phyloP scores from a whole-genome alignment of 2,797 vertebrate genomes.

The Cossypha heuglini region DNA sequence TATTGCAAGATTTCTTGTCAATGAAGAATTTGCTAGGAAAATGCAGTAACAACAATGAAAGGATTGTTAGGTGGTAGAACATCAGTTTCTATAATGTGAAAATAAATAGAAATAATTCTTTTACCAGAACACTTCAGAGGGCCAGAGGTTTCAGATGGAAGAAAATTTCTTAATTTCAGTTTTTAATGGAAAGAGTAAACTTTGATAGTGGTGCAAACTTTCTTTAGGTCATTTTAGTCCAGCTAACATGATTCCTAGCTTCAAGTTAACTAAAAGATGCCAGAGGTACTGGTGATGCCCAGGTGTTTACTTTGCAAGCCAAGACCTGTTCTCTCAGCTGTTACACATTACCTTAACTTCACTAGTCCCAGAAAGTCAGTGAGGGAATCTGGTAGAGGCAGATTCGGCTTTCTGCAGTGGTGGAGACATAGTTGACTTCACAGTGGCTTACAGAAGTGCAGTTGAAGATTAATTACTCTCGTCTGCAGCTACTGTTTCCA shows the following conservation, averaged over 20 bases:
- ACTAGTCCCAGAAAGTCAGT: not conserved
- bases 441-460: not conserved
- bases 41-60: not conserved
- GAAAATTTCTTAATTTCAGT: not conserved
- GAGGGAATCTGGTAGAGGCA: not conserved
- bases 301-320: not conserved
- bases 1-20: not conserved
- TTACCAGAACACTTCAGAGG: not conserved
- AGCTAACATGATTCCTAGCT: not conserved
- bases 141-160: not conserved
- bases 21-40: not conserved
- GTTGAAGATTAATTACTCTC: not conserved
- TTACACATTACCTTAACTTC: not conserved
- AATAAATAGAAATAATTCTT: not conserved
- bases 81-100: not conserved
- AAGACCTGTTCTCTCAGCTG: not conserved
- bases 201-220: not conserved
- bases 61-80: not conserved
- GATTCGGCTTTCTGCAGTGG: not conserved
- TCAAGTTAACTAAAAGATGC: not conserved
- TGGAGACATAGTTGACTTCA: not conserved
- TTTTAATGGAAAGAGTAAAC: not conserved
- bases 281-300: not conserved
- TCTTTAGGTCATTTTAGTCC: not conserved
- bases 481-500: not conserved